Evolutionary conservation across 1,140 invertebrate genomes (phyloP).

Genomic region (Vanessa tameamea): DNA sequence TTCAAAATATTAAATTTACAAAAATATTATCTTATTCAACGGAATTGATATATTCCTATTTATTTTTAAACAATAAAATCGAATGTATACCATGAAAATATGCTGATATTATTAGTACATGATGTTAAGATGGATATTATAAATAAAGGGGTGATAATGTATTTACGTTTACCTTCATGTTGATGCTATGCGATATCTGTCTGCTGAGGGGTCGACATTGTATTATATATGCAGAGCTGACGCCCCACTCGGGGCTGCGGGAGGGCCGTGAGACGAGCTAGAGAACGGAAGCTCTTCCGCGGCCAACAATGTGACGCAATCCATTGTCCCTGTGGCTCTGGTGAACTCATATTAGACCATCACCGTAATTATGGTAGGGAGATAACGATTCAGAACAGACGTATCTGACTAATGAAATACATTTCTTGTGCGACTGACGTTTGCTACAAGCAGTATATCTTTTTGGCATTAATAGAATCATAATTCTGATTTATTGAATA

Average conservation of each 20-base stretch:
- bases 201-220: constrained; percentile 58
- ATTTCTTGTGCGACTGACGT: not conserved
- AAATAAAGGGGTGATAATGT: constrained; percentile 14
- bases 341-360: constrained; percentile 42
- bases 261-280: constrained; percentile 59
- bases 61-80: too few relatives aligned
- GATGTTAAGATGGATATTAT: not conserved
- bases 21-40: too few relatives aligned
- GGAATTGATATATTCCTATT: too few relatives aligned
- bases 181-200: constrained; percentile 68
- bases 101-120: too few relatives aligned
- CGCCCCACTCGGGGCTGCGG: constrained; percentile 61
- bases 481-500: not conserved
- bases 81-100: too few relatives aligned
- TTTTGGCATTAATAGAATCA: not conserved
- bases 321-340: constrained; percentile 62
- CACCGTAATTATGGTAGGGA: constrained; percentile 44
- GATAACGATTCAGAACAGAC: constrained; percentile 14
- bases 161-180: constrained; percentile 67
- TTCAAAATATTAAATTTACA: too few relatives aligned
- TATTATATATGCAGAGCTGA: constrained; percentile 62
- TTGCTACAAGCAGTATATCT: not conserved
- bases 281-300: constrained; percentile 73
- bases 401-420: not conserved
- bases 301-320: constrained; percentile 58